Evolutionary conservation across 2,797 vertebrate genomes (phyloP), one percentile per base, ranked within the genome.

Genomic region (Bradypodion pumilum): DNA sequence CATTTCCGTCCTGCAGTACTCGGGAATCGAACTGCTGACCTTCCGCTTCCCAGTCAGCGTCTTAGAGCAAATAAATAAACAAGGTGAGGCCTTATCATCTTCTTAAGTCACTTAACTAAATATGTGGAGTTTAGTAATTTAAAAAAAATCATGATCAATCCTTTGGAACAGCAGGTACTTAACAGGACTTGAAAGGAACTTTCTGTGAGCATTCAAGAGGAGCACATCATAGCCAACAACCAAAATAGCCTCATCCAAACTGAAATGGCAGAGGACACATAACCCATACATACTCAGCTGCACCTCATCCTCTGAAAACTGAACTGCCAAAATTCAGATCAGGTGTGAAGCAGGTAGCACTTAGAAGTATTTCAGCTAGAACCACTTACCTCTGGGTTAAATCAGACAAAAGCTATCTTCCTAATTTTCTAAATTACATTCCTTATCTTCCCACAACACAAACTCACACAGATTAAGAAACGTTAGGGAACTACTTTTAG

Each of bases 251-350:
- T 23, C 16, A 52, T n/a, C 52, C 52, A 56, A 72, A 37, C 2
- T 49, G 7, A 52, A 15, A 25, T 37, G 16, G 25, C 37, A 56
- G 19, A 16, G 44, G 21, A 74, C 12, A 40, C 32, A 69, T 19
- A 37, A 69, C 16, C 21, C 6, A 32, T n/a, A 66, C 12, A 66
- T 5, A 66, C 73, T 35, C 78, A 85, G 74, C 74, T 86, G 74
- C 1, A 37, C 65, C 72, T 49, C 32, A 29, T 46, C 23, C 60
- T 73, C 27, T 73, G 32, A 7, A 44, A 84, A 75, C 27, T 7
- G 44, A 37, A 56, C 9, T 35, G 27, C 8, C 68, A 76, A 84
- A 75, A 87, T 78, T 81, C 82, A 84, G 44, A 73, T 68, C 81
- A 86, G 81, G 81, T 87, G 82, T 46, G 65, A 52, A 68, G 27